A percentile compares a stretch with the other conserved stretches of the same genome.
These are phyloP conservation scores for Magallana angulata DNA, from an alignment of 1,140 invertebrate species.

Conservation along the genomic window DNA sequence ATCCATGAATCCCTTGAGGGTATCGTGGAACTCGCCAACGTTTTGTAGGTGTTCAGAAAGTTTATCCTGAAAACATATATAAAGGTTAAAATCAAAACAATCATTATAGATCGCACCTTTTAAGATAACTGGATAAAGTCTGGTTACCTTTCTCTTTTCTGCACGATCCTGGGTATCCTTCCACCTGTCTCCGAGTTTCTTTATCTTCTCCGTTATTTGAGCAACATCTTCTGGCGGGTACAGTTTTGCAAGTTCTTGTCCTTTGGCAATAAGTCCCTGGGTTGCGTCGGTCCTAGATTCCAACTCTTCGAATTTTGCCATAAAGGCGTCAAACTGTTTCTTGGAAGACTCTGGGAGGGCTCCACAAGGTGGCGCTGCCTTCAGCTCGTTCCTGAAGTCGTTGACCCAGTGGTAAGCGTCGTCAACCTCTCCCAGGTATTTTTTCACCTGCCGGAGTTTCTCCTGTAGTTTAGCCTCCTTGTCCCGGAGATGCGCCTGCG, in stretches of 20 bases:
- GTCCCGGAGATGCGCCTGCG: constrained; percentile 92
- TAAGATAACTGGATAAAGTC: too few species aligned
- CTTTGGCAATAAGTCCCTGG: constrained; percentile 93
- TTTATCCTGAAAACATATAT: constrained; percentile 85
- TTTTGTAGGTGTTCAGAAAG: constrained; percentile 97
- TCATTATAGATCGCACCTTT: neutral
- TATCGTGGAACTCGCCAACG: constrained; percentile 97
- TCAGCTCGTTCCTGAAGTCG: constrained; percentile 94
- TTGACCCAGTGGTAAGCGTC: constrained; percentile 95
- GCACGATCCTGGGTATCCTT: constrained; percentile 92
- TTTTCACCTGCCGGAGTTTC: constrained; percentile 89
- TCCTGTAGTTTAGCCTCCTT: constrained; percentile 95
- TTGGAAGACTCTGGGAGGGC: constrained; percentile 98
- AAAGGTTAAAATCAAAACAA: neutral
- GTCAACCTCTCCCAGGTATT: constrained; percentile 96
- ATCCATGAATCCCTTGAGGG: constrained; percentile 93
- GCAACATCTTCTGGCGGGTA: constrained; percentile 88
- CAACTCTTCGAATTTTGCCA: constrained; percentile 93
- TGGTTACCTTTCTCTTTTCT: constrained; percentile 85
- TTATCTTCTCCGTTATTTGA: constrained; percentile 91
- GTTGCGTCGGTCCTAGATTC: constrained; percentile 94
- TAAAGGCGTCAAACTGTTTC: constrained; percentile 96
- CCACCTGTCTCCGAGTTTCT: constrained; percentile 94
- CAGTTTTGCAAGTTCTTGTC: constrained; percentile 92
- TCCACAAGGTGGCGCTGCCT: constrained; percentile 95